These are phyloP conservation scores for Leptopilina boulardi DNA, from an alignment of 1,140 invertebrate species.

Conservation along the genomic window DNA sequence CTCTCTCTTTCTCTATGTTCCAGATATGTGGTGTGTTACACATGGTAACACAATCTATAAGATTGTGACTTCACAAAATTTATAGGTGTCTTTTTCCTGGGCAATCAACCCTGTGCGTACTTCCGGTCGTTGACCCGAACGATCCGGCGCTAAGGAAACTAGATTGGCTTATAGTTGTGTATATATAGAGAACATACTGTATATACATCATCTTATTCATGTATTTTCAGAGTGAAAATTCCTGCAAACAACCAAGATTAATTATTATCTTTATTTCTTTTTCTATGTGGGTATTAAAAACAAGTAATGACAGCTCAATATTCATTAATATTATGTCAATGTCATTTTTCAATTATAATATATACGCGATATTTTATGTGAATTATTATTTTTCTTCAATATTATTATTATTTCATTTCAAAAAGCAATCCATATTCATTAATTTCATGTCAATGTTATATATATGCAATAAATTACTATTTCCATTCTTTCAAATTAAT, in stretches of 20 bases:
- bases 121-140: not conserved
- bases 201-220: not conserved
- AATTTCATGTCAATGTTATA: too few relatives aligned
- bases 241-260: not conserved
- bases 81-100: not conserved
- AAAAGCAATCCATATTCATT: too few relatives aligned
- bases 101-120: not conserved
- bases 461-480: too few relatives aligned
- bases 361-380: too few relatives aligned
- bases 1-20: too few relatives aligned
- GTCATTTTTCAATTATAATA: not conserved
- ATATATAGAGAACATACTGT: not conserved
- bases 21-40: too few relatives aligned
- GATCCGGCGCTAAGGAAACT: not conserved
- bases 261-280: not conserved
- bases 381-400: too few relatives aligned
- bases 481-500: too few relatives aligned
- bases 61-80: conserved; percentile 1
- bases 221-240: not conserved
- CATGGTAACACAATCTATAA: not conserved
- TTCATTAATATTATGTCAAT: not conserved
- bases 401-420: too few relatives aligned
- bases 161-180: not conserved
- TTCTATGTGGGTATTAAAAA: not conserved
- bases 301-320: not conserved